A percentile compares a stretch with the other conserved stretches of the same genome.
phyloP scores from a whole-genome alignment of 1,140 invertebrate genomes.

The Stenopsyche tienmushanensis region DNA sequence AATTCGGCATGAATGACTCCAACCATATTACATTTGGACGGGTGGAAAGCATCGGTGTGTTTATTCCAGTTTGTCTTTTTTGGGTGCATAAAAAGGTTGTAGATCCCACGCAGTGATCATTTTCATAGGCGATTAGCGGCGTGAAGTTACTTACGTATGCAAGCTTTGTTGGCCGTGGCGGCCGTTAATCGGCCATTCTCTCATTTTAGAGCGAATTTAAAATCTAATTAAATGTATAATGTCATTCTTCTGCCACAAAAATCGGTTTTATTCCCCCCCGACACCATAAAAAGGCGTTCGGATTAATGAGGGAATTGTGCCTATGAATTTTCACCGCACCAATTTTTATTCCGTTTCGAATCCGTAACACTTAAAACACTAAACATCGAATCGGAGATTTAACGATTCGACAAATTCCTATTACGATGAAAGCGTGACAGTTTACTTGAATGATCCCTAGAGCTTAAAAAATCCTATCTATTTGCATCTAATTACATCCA shows the following conservation, averaged over 20 bases:
- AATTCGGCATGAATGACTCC: too few species aligned
- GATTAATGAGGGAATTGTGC: neutral
- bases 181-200: slow-evolving; percentile 37
- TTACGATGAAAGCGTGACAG: too few species aligned
- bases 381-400: too few species aligned
- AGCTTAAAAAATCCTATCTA: too few species aligned
- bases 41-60: too few species aligned
- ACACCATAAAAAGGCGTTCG: neutral
- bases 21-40: too few species aligned
- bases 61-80: too few species aligned
- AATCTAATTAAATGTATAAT: slow-evolving; percentile 37
- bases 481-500: too few species aligned
- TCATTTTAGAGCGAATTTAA: slow-evolving; percentile 37
- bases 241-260: slow-evolving; percentile 23
- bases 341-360: neutral
- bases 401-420: too few species aligned
- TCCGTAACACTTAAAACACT: neutral
- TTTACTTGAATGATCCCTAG: too few species aligned
- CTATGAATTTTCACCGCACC: too few species aligned
- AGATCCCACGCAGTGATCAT: neutral
- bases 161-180: slow-evolving; percentile 26
- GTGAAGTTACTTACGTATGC: slow-evolving; percentile 41
- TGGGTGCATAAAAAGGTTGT: too few species aligned
- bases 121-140: slow-evolving; percentile 34
- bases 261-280: slow-evolving; percentile 1